Evolutionary conservation across 1,140 invertebrate species (phyloP).

Genomic region (Nephila pilipes): DNA sequence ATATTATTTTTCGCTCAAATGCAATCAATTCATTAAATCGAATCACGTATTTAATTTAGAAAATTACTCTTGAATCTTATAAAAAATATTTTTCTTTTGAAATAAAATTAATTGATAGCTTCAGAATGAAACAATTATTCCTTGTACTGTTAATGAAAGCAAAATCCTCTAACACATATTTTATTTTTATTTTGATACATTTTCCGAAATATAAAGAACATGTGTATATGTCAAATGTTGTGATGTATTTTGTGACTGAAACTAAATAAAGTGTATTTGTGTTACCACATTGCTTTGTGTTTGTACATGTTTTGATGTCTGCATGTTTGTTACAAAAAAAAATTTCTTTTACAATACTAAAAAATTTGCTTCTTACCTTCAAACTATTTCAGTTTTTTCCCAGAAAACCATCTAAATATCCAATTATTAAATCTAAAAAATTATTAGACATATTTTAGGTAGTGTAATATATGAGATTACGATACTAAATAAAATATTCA

Average conservation of each 20-base stretch:
- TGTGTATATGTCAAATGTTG: conserved; percentile 1
- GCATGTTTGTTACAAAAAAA: too few relatives aligned
- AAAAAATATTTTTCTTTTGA: background rate
- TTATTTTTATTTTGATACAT: background rate
- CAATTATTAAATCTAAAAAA: too few relatives aligned
- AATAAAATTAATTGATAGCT: background rate
- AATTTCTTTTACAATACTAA: too few relatives aligned
- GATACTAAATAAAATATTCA: too few relatives aligned
- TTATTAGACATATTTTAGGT: too few relatives aligned
- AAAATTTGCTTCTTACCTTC: too few relatives aligned
- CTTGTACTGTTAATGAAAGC: background rate
- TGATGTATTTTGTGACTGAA: conserved; percentile 15
- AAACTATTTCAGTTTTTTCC: too few relatives aligned
- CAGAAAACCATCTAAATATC: too few relatives aligned
- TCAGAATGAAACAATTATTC: background rate
- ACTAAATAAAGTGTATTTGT: conserved; percentile 1
- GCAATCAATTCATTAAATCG: too few relatives aligned
- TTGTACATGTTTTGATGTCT: too few relatives aligned
- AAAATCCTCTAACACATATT: background rate
- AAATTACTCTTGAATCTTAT: background rate
- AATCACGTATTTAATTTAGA: background rate
- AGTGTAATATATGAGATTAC: too few relatives aligned
- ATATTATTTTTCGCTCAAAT: too few relatives aligned
- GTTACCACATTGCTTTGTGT: background rate
- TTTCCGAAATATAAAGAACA: background rate